Evolutionary conservation across 2,888 invertebrate genomes (phyloP), one percentile per base, ranked within the genome.

Genomic region (Andrena minutula): DNA sequence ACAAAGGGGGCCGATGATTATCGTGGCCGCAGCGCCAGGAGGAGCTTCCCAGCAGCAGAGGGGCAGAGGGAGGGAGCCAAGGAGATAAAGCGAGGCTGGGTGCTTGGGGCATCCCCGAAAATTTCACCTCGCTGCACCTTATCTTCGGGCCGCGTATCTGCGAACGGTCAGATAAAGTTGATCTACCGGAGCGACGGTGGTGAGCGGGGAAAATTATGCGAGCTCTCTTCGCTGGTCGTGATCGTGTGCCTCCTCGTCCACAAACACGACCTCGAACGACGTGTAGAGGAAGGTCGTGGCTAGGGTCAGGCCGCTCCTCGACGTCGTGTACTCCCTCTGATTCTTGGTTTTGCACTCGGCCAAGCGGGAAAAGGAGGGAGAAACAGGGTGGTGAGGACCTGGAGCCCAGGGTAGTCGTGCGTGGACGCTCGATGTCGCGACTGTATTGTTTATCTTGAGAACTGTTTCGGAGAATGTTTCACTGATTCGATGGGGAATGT

Each of bases 291-390:
- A 79, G 75, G 71, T 83, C 73, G 73, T 75, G 74, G 82, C 51
- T 53, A 47, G 56, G 70, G 72, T 51, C 49, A 20, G 53, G 69
- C 72, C 56, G 66, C 28, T 58, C 60, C 65, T 78, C 72, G 58
- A 72, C 83, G 69, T 66, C 73, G 68, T 58, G 75, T 64, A 68
- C 73, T 41, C 80, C 81, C 75, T 75, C 61, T 73, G 80, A 79
- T 79, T 86, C 80, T 83, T 78, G 82, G 68, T 72, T 86, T 88
- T 81, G 73, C 85, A 81, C 77, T 75, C 78, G 78, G 71, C 35
- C 47, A 28, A 84, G 83, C 79, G 70, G 65, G 80, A 87, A 84
- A 86, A 75, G 79, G 76, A 72, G 72, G 69, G 75, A 61, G 81
- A 58, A 69, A 80, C 51, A 75, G 84, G 74, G 20, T 69, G 20